Evolutionary conservation across 1,140 invertebrate genomes (phyloP).

Genomic region (Drosophila ohnishii): DNA sequence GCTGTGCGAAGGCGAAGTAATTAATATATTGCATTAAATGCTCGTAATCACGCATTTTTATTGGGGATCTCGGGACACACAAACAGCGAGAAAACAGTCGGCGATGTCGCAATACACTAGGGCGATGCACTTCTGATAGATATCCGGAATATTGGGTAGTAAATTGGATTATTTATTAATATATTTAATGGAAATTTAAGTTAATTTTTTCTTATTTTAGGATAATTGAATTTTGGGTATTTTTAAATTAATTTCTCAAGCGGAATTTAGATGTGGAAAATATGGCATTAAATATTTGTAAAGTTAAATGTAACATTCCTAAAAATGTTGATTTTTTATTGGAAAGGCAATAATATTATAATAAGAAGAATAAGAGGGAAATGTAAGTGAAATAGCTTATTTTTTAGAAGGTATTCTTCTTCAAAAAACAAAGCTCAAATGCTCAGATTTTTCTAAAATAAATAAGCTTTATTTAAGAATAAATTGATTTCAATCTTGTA

Average conservation of each 20-base stretch:
- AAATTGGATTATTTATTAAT: too few relatives aligned
- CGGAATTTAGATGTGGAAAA: not conserved
- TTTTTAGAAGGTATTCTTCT: too few relatives aligned
- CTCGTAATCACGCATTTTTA: slow-evolving; percentile 69
- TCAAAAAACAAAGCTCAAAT: too few relatives aligned
- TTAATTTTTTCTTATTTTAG: not conserved
- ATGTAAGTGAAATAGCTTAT: too few relatives aligned
- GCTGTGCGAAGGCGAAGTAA: slow-evolving; percentile 46
- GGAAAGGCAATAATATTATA: too few relatives aligned
- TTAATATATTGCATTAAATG: slow-evolving; percentile 78
- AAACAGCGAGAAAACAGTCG: slow-evolving; percentile 20
- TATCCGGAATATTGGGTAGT: not conserved
- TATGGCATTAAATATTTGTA: too few relatives aligned
- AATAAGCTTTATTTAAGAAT: not conserved
- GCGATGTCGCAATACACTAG: slow-evolving; percentile 16
- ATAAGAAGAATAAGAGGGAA: too few relatives aligned
- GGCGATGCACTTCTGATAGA: slow-evolving; percentile 41
- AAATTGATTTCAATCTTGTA: not conserved
- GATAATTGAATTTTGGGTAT: too few relatives aligned
- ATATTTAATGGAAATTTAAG: not conserved
- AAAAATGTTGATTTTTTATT: too few relatives aligned
- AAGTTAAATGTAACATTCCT: too few relatives aligned
- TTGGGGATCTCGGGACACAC: slow-evolving; percentile 32
- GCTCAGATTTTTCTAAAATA: too few relatives aligned
- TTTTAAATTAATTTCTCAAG: too few relatives aligned